Evolutionary conservation across 2,797 vertebrate species (phyloP).

Genomic region (Acestrorhynchus altus): DNA sequence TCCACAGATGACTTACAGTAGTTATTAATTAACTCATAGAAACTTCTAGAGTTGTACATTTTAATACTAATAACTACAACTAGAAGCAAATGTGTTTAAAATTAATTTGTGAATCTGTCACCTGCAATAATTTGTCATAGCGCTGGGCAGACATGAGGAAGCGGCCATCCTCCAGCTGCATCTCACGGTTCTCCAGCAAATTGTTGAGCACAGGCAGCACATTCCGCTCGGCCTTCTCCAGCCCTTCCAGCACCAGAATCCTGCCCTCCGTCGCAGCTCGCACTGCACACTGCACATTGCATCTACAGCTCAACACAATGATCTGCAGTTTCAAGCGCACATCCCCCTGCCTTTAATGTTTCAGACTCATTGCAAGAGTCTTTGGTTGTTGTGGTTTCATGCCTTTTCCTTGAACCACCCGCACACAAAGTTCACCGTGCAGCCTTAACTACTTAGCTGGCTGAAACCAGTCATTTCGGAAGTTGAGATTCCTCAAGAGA

Average conservation of each 20-base stretch:
- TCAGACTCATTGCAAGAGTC: neutral
- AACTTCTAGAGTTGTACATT: too few relatives aligned
- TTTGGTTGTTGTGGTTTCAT: neutral
- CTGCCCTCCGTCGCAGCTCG: slow-evolving; percentile 92
- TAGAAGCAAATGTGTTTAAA: neutral
- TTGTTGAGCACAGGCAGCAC: slow-evolving; percentile 96
- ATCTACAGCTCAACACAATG: neutral
- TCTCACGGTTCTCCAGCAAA: slow-evolving; percentile 95
- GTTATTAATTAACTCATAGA: neutral
- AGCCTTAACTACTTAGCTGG: neutral
- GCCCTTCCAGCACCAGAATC: slow-evolving; percentile 92
- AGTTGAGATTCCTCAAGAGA: neutral
- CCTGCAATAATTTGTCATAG: slow-evolving; percentile 94
- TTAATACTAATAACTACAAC: neutral
- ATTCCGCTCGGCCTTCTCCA: slow-evolving; percentile 96
- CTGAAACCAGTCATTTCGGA: slow-evolving; percentile 1
- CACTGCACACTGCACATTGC: slow-evolving; percentile 87
- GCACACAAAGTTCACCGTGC: neutral
- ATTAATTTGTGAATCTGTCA: slow-evolving; percentile 54
- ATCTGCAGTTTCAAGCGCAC: neutral
- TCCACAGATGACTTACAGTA: neutral
- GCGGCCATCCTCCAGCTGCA: slow-evolving; percentile 98
- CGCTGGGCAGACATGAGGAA: slow-evolving; percentile 94
- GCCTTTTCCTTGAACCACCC: neutral
- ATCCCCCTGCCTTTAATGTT: neutral